Percentiles rank a stretch among this genome's conserved stretches.
These are phyloP conservation scores for Eupeodes latifasciatus DNA, from an alignment of 2,888 invertebrate species.

Conservation along the genomic window DNA sequence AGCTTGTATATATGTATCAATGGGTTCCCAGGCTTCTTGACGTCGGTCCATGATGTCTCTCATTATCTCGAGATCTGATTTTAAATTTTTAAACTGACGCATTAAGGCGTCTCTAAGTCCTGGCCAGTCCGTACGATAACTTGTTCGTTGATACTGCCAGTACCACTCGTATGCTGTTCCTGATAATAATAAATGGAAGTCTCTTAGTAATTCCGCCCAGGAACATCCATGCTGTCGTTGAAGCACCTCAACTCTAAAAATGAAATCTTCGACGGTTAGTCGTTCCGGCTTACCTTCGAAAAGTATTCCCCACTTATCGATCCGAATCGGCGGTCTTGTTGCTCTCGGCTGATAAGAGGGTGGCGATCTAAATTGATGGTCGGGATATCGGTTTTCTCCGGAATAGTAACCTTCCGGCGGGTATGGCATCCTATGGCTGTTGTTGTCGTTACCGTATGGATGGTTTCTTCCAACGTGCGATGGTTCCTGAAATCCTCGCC, in stretches of 20 bases:
- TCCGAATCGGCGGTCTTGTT: neutral
- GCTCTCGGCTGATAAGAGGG: neutral
- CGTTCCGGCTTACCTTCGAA: neutral
- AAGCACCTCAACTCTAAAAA: neutral
- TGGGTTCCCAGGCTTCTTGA: neutral
- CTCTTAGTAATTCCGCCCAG: no score
- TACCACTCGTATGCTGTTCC: no score
- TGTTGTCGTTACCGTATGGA: no score
- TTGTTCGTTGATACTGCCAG: neutral
- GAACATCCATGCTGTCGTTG: conserved; percentile 4
- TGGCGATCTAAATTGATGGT: neutral
- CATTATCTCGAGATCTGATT: conserved; percentile 18
- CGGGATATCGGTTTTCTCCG: neutral
- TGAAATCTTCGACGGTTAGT: conserved; percentile 4
- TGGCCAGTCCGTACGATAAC: conserved; percentile 14
- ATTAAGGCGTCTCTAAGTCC: neutral
- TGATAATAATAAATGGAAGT: no score
- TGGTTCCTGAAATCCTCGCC: no score
- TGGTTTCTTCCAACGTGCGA: no score
- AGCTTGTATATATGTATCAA: conserved; percentile 1
- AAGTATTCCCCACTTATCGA: conserved; percentile 8
- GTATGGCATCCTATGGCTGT: no score
- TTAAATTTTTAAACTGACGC: neutral
- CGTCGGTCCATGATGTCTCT: neutral
- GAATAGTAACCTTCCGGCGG: no score